A percentile compares a stretch with the other conserved stretches of the same genome.
phyloP scores from a whole-genome alignment of 1,140 invertebrate genomes.

The Halyomorpha halys region DNA sequence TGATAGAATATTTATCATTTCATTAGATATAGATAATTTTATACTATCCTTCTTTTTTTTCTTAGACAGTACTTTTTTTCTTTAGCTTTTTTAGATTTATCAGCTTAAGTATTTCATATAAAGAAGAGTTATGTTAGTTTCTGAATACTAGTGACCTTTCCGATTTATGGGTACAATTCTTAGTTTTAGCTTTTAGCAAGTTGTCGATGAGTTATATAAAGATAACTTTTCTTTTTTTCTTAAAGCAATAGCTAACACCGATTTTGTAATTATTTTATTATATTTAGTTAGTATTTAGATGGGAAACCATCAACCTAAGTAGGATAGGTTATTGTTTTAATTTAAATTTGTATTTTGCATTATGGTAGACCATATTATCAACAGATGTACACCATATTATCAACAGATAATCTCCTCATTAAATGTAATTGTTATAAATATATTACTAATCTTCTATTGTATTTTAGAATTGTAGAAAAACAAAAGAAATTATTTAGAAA shows the following conservation, averaged over 20 bases:
- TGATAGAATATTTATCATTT: not conserved
- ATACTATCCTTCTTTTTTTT: constrained; percentile 4
- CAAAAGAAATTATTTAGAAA: not conserved
- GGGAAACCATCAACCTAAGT: constrained; percentile 23
- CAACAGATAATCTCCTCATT: constrained; percentile 20
- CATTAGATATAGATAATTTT: constrained; percentile 7
- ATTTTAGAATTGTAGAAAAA: constrained; percentile 22
- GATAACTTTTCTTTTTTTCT: not conserved
- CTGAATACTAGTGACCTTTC: not conserved
- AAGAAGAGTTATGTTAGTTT: not conserved
- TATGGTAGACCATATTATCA: too few species aligned
- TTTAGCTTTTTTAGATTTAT: constrained; percentile 15
- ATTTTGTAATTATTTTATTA: constrained; percentile 13
- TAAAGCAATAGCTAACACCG: constrained; percentile 11
- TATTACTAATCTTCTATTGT: constrained; percentile 17
- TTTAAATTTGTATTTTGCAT: constrained; percentile 19
- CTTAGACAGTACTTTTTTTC: constrained; percentile 14
- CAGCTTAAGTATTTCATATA: constrained; percentile 1
- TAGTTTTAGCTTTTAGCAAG: constrained; percentile 13
- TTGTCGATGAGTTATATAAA: not conserved
- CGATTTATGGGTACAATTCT: constrained; percentile 1
- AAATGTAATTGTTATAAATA: constrained; percentile 20
- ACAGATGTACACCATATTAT: constrained; percentile 19
- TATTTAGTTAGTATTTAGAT: constrained; percentile 14
- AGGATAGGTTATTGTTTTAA: constrained; percentile 16